Percentiles rank a stretch among this genome's conserved stretches.
Evolutionary conservation across 2,113 vertebrate species (phyloP).

Genomic region (Notarius lentiginosus): DNA sequence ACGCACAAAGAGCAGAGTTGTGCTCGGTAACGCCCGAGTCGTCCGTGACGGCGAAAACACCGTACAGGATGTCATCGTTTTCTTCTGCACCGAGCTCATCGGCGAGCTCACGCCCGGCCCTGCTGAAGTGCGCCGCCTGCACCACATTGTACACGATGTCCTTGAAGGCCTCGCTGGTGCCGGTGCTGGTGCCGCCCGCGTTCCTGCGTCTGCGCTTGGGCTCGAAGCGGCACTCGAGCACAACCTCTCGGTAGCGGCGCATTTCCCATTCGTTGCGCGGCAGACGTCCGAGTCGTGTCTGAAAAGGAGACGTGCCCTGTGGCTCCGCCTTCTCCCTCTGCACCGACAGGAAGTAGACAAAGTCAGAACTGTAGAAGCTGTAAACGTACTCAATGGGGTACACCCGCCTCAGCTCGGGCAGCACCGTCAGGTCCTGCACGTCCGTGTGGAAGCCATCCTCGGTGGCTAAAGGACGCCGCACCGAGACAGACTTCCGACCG

Average conservation of each 20-base stretch:
- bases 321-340: conserved; percentile 73
- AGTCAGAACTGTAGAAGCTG: conserved; percentile 77
- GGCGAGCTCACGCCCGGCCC: conserved; percentile 72
- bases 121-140: conserved; percentile 81
- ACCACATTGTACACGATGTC: conserved; percentile 79
- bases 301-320: conserved; percentile 59
- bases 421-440: conserved; percentile 80
- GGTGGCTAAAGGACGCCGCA: conserved; percentile 81
- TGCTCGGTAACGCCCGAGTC: conserved; percentile 46
- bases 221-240: conserved; percentile 81
- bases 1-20: conserved; percentile 84
- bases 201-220: conserved; percentile 77
- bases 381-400: conserved; percentile 86
- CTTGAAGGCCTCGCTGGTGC: background rate
- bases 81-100: conserved; percentile 66
- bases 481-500: conserved; percentile 82
- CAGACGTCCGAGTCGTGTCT: conserved; percentile 81
- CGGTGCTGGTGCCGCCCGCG: background rate
- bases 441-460: conserved; percentile 78
- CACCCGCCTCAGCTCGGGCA: conserved; percentile 69
- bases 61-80: conserved; percentile 79
- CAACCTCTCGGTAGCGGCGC: conserved; percentile 83
- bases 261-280: conserved; percentile 69
- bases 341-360: conserved; percentile 89
- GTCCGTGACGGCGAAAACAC: conserved; percentile 75